Percentiles rank a stretch among this genome's conserved stretches.
Conservation (phyloP, 2,888 invertebrate species). For the Neocrepidodera transversa region DNA sequence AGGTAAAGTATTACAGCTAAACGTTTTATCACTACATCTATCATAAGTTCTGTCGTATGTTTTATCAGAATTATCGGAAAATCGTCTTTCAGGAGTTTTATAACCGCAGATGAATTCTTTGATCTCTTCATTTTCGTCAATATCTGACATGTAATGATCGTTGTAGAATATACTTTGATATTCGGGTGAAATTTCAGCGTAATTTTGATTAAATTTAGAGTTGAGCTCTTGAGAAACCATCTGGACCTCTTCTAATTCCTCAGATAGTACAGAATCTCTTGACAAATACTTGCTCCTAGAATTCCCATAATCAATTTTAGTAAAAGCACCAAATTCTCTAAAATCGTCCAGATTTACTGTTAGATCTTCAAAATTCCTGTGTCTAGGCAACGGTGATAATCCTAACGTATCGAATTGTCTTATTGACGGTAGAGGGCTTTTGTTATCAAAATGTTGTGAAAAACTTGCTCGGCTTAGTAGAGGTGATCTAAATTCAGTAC, state of each 20-base stretch:
- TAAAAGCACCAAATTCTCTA: slow-evolving; percentile 25
- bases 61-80: slow-evolving; percentile 47
- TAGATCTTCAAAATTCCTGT: slow-evolving; percentile 48
- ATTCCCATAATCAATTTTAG: neutral
- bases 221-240: slow-evolving; percentile 49
- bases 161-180: slow-evolving; percentile 53
- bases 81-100: slow-evolving; percentile 46
- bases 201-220: slow-evolving; percentile 27
- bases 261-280: slow-evolving; percentile 52
- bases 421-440: slow-evolving; percentile 23
- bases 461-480: slow-evolving; percentile 40
- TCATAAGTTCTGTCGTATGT: slow-evolving; percentile 15
- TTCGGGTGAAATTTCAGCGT: slow-evolving; percentile 45
- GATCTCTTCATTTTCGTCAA: slow-evolving; percentile 59
- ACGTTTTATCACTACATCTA: slow-evolving; percentile 14
- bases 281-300: slow-evolving; percentile 52
- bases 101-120: slow-evolving; percentile 54
- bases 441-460: slow-evolving; percentile 24
- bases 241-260: slow-evolving; percentile 57
- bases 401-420: slow-evolving; percentile 32
- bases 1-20: slow-evolving; percentile 37
- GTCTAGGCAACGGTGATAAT: slow-evolving; percentile 49
- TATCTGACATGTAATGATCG: slow-evolving; percentile 59
- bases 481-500: slow-evolving; percentile 49
- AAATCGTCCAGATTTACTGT: slow-evolving; percentile 42